Evolutionary conservation across 2,113 vertebrate species (phyloP).

Genomic region (Rhabdornis inornatus): DNA sequence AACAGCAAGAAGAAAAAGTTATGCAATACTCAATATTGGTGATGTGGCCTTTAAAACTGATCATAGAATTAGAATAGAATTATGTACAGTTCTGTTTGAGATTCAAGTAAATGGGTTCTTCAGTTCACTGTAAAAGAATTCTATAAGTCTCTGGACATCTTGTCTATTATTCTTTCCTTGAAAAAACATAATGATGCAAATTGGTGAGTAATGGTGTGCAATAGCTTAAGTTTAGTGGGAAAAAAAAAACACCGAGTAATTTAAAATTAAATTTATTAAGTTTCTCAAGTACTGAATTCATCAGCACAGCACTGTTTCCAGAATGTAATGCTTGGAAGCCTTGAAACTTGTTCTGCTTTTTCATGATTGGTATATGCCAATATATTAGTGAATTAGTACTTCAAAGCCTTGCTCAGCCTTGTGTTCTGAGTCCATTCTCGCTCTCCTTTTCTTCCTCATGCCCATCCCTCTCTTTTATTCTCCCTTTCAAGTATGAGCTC

Average conservation of each 20-base stretch:
- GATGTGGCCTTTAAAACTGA: neutral
- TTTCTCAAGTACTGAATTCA: neutral
- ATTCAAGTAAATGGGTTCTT: neutral
- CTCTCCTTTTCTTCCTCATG: neutral
- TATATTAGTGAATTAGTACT: neutral
- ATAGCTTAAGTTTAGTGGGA: neutral
- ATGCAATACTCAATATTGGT: fast-evolving
- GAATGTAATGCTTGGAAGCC: neutral
- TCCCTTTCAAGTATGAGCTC: neutral
- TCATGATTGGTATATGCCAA: fast-evolving
- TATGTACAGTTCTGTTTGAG: neutral
- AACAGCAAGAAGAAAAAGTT: neutral
- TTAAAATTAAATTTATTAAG: neutral
- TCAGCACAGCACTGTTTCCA: neutral
- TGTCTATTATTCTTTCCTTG: neutral
- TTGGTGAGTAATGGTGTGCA: neutral
- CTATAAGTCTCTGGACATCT: neutral
- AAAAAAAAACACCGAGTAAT: neutral
- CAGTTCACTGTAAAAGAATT: neutral
- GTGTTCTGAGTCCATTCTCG: neutral
- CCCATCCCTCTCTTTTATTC: neutral
- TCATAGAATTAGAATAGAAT: neutral
- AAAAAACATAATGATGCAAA: neutral
- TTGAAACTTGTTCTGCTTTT: neutral
- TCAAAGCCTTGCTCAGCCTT: neutral